phyloP scores from a whole-genome alignment of 2,888 invertebrate genomes.

The Odontomyia ornata region DNA sequence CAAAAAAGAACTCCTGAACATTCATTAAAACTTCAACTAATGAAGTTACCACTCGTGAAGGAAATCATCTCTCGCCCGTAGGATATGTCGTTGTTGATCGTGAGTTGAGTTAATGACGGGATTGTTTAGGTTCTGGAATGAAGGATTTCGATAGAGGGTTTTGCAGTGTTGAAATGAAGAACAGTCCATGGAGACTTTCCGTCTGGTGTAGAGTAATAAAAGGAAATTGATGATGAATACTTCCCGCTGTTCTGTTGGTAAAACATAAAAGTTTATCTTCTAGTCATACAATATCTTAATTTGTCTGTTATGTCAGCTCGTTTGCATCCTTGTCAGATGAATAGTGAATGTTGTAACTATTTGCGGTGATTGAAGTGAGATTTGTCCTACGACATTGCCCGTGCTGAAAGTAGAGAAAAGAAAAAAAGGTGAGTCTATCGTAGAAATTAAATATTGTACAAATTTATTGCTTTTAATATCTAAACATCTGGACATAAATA shows the following conservation, averaged over 20 bases:
- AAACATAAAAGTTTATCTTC: slow-evolving; percentile 1
- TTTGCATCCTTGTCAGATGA: neutral
- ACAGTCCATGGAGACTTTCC: neutral
- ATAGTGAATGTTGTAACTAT: neutral
- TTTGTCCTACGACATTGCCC: slow-evolving; percentile 11
- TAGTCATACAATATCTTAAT: neutral
- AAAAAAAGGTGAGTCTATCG: neutral
- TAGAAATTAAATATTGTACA: neutral
- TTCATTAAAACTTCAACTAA: slow-evolving; percentile 19
- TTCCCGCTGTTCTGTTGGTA: neutral
- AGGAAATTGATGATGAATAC: slow-evolving; percentile 6
- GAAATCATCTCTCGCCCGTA: neutral
- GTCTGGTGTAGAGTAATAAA: neutral
- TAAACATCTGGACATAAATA: neutral
- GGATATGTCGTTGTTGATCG: neutral
- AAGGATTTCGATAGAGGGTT: neutral
- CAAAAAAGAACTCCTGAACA: slow-evolving; percentile 3
- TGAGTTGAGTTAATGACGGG: slow-evolving; percentile 10
- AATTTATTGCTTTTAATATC: neutral
- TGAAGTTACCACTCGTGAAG: neutral
- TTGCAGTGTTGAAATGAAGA: neutral
- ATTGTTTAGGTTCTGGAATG: slow-evolving; percentile 1
- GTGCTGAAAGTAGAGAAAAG: neutral
- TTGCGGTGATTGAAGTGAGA: neutral
- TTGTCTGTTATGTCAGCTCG: slow-evolving; percentile 23